phyloP scores from a whole-genome alignment of 2,888 invertebrate genomes.

The Rhopalosiphum nymphaeae region DNA sequence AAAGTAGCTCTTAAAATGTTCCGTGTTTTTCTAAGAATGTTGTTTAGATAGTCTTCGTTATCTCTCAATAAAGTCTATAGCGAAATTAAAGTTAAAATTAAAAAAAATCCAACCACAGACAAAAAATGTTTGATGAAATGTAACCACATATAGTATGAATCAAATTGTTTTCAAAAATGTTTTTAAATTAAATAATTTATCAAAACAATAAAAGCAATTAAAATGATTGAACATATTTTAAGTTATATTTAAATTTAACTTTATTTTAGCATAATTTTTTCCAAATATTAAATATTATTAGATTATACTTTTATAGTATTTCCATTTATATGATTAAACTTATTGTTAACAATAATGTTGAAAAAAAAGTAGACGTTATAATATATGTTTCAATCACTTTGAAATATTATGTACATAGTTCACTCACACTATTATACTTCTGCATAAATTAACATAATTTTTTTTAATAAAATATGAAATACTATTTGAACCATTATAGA shows the following conservation, averaged over 20 bases:
- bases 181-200: conserved; percentile 11
- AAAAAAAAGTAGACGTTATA: background rate
- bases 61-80: background rate
- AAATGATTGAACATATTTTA: background rate
- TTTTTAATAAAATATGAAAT: too few species aligned
- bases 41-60: background rate
- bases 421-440: background rate
- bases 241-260: background rate
- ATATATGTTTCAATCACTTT: background rate
- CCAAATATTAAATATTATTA: background rate
- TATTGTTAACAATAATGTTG: background rate
- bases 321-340: background rate
- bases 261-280: background rate
- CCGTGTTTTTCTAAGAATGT: background rate
- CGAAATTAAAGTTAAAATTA: background rate
- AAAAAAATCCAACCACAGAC: background rate
- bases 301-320: background rate
- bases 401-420: background rate
- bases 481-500: background rate
- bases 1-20: background rate
- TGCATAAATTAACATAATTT: background rate
- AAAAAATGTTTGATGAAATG: background rate
- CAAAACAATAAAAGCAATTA: background rate
- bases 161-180: background rate
- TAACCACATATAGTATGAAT: background rate